These are phyloP conservation scores for Rhea pennata DNA, from an alignment of 2,113 vertebrate genomes.

Conservation along the genomic window DNA sequence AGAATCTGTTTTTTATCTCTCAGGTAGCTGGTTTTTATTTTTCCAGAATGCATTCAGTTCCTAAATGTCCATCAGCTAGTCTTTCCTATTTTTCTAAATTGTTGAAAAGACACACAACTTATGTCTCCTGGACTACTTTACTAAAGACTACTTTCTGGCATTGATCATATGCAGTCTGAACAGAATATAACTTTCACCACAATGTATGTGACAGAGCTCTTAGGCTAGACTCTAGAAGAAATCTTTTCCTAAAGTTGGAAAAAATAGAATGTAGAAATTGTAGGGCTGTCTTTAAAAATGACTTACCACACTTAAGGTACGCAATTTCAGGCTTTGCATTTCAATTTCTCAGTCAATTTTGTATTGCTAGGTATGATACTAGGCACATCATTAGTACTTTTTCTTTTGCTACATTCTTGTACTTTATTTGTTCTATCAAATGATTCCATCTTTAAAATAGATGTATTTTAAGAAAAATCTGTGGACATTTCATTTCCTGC, in stretches of 20 bases:
- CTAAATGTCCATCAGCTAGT: neutral
- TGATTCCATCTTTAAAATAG: constrained; percentile 8
- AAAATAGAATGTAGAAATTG: neutral
- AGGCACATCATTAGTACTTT: neutral
- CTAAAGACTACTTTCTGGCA: neutral
- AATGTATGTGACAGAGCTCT: neutral
- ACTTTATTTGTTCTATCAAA: neutral
- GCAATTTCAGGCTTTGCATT: neutral
- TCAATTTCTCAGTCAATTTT: constrained; percentile 8
- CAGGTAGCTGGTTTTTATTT: neutral
- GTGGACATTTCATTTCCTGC: neutral
- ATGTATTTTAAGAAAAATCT: constrained; percentile 1
- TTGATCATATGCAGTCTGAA: neutral
- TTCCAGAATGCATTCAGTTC: neutral
- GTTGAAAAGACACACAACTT: neutral
- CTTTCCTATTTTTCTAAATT: neutral
- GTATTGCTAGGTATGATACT: neutral
- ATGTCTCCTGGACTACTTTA: neutral
- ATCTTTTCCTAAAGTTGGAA: constrained; percentile 11
- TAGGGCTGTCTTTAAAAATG: constrained; percentile 2
- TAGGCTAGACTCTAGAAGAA: neutral
- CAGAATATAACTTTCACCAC: neutral
- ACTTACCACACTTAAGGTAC: neutral
- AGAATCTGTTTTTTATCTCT: neutral
- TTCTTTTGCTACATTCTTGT: neutral